These are phyloP conservation scores for Apostichopus japonicus DNA, from an alignment of 35 echinoderm and acorn worm genomes.

Conservation along the genomic window DNA sequence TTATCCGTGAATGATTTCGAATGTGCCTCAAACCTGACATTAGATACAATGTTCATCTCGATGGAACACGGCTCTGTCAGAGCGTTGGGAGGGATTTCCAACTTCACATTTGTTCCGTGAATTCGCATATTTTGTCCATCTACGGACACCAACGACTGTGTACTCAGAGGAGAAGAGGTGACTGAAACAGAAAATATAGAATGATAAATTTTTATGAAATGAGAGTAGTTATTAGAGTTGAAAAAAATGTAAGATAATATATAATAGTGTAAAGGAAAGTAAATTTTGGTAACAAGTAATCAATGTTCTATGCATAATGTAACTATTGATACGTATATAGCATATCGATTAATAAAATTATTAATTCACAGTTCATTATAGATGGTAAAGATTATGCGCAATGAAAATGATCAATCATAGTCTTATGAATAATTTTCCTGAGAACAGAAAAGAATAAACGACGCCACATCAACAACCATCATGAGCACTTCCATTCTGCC, in stretches of 20 bases:
- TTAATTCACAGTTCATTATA: too few relatives aligned
- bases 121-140: neutral
- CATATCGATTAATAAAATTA: too few relatives aligned
- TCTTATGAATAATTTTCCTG: too few relatives aligned
- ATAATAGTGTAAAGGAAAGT: neutral
- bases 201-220: neutral
- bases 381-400: too few relatives aligned
- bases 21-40: neutral
- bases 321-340: too few relatives aligned
- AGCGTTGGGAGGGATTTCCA: neutral
- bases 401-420: too few relatives aligned
- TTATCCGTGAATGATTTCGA: neutral
- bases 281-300: neutral
- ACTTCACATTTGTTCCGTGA: neutral
- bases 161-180: neutral
- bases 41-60: neutral
- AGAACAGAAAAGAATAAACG: too few relatives aligned
- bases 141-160: neutral
- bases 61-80: neutral
- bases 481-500: too few relatives aligned
- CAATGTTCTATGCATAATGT: neutral
- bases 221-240: neutral
- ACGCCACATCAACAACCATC: too few relatives aligned
- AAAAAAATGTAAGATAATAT: neutral
- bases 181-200: neutral